Evolutionary conservation across 2,113 vertebrate species (phyloP).

Genomic region (Paramisgurnus dabryanus): DNA sequence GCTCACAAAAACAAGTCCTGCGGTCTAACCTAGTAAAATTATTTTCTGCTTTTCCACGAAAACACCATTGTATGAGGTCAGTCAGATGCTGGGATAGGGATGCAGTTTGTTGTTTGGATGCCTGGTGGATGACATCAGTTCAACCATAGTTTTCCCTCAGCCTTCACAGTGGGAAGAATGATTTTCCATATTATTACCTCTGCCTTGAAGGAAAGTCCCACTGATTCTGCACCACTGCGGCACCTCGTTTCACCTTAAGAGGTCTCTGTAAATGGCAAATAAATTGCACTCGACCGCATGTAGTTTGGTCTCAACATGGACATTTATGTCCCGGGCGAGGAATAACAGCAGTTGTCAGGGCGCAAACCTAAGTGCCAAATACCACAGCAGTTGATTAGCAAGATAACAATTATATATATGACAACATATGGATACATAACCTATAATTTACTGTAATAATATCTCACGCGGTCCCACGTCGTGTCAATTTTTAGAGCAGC

Average conservation of each 20-base stretch:
- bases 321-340: conserved; percentile 29
- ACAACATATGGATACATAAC: not conserved
- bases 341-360: conserved; percentile 9
- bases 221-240: conserved; percentile 40
- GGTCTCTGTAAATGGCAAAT: conserved; percentile 42
- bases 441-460: not conserved
- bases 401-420: conserved; percentile 33
- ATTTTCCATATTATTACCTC: conserved; percentile 51
- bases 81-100: conserved; percentile 46
- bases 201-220: conserved; percentile 47
- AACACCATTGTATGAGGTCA: conserved; percentile 52
- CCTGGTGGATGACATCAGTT: conserved; percentile 54
- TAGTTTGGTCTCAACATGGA: conserved; percentile 20
- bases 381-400: conserved; percentile 33
- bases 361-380: conserved; percentile 11
- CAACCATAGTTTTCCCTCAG: conserved; percentile 47
- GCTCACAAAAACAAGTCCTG: conserved; percentile 49
- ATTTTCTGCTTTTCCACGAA: conserved; percentile 54
- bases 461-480: not conserved
- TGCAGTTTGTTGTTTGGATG: conserved; percentile 56
- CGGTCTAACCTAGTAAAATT: conserved; percentile 50
- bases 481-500: not conserved
- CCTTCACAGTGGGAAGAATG: conserved; percentile 36
- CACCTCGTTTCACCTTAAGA: conserved; percentile 47
- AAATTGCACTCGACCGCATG: conserved; percentile 29